These are phyloP conservation scores for Noctua janthe DNA, from an alignment of 2,888 invertebrate species.

Conservation along the genomic window DNA sequence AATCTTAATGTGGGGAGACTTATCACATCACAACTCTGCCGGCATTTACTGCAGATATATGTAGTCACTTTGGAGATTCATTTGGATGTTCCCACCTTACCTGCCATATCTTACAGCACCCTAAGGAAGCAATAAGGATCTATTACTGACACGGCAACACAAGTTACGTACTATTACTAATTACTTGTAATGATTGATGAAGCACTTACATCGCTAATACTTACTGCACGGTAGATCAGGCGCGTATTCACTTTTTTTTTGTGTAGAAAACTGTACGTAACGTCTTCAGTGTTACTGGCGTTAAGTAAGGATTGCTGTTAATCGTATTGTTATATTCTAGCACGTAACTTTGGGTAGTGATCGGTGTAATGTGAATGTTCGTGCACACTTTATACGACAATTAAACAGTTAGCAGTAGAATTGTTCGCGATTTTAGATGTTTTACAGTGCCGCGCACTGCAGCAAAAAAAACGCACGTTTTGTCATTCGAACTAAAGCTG, in stretches of 20 bases:
- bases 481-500: too few species aligned
- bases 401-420: background rate
- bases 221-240: slow-evolving; percentile 59
- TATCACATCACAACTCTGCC: background rate
- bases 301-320: slow-evolving; percentile 45
- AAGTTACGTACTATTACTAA: slow-evolving; percentile 46
- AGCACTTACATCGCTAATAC: slow-evolving; percentile 48
- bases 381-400: background rate
- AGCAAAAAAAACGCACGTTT: too few species aligned
- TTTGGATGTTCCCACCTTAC: background rate
- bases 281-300: slow-evolving; percentile 22
- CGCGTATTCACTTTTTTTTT: slow-evolving; percentile 30
- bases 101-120: slow-evolving; percentile 20
- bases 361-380: slow-evolving; percentile 6
- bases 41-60: background rate
- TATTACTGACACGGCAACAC: slow-evolving; percentile 5
- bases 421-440: background rate
- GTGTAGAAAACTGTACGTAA: slow-evolving; percentile 46
- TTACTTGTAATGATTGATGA: slow-evolving; percentile 49
- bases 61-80: background rate
- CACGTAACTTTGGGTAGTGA: slow-evolving; percentile 28
- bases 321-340: slow-evolving; percentile 20
- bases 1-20: background rate
- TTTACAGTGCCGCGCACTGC: background rate
- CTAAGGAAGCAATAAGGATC: slow-evolving; percentile 43